Evolutionary conservation across 2,888 invertebrate species (phyloP).

Genomic region (Sinodicranocentrus sp.): DNA sequence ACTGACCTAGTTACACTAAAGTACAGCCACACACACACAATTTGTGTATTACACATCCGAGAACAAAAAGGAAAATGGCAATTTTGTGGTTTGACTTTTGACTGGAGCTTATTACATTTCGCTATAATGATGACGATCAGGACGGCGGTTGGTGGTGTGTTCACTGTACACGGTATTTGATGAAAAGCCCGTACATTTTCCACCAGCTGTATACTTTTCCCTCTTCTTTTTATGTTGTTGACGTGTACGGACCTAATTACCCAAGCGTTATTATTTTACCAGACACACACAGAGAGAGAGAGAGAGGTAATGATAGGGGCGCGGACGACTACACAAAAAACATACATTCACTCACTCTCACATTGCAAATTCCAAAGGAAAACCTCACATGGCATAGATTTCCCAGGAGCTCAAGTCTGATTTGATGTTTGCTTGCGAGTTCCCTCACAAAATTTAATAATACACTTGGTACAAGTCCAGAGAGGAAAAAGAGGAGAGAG

Average conservation of each 20-base stretch:
- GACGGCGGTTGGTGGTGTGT: background rate
- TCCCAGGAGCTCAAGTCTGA: background rate
- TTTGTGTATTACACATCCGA: no score
- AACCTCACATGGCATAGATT: no score
- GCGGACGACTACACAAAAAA: background rate
- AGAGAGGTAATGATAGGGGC: conserved; percentile 23
- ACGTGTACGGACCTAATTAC: background rate
- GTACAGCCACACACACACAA: background rate
- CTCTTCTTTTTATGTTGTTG: background rate
- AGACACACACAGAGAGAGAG: background rate
- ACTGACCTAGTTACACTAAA: background rate
- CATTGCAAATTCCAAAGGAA: no score
- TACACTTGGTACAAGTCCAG: background rate
- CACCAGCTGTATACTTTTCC: no score
- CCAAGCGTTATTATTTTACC: background rate
- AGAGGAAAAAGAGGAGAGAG: no score
- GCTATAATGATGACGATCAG: background rate
- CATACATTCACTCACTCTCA: no score
- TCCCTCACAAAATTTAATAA: background rate
- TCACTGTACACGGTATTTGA: background rate
- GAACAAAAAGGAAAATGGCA: conserved; percentile 17
- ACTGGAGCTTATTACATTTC: conserved; percentile 13
- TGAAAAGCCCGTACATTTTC: background rate
- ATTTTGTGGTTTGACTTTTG: conserved; percentile 27
- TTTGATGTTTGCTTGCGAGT: conserved; percentile 9